Percentiles rank a stretch among this genome's conserved stretches.
phyloP scores from a whole-genome alignment of 2,113 vertebrate species.

The Oriolus oriolus region DNA sequence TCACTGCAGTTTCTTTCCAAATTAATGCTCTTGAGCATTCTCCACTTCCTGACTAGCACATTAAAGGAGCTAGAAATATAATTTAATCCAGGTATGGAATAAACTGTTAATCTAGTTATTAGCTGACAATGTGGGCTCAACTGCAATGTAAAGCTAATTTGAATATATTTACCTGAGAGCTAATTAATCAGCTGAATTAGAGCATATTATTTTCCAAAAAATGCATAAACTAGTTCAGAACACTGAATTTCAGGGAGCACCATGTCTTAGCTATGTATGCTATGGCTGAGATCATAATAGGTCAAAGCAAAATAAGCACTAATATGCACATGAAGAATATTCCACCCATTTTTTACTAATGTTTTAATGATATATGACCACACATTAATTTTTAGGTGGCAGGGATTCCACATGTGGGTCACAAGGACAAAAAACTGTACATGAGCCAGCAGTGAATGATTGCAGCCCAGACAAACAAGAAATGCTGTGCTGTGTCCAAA shows the following conservation, averaged over 20 bases:
- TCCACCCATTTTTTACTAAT: background rate
- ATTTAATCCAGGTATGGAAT: background rate
- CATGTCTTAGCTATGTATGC: background rate
- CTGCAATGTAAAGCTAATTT: background rate
- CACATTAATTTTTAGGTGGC: background rate
- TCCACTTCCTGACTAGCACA: background rate
- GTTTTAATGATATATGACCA: background rate
- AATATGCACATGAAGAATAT: background rate
- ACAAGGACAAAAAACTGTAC: background rate
- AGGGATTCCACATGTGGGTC: background rate
- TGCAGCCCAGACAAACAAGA: fast-evolving
- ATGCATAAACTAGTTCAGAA: background rate
- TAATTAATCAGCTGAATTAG: background rate
- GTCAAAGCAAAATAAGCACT: background rate
- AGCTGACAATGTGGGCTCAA: background rate
- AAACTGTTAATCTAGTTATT: background rate
- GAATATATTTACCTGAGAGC: background rate
- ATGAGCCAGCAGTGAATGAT: fast-evolving
- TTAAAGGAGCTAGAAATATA: background rate
- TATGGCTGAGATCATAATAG: background rate
- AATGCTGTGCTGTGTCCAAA: background rate
- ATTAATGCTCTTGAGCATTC: background rate
- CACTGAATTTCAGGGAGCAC: background rate
- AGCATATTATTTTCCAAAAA: background rate
- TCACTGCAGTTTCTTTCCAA: background rate